Evolutionary conservation across 2,797 vertebrate genomes (phyloP).

Genomic region (Onychomys arenicola): DNA sequence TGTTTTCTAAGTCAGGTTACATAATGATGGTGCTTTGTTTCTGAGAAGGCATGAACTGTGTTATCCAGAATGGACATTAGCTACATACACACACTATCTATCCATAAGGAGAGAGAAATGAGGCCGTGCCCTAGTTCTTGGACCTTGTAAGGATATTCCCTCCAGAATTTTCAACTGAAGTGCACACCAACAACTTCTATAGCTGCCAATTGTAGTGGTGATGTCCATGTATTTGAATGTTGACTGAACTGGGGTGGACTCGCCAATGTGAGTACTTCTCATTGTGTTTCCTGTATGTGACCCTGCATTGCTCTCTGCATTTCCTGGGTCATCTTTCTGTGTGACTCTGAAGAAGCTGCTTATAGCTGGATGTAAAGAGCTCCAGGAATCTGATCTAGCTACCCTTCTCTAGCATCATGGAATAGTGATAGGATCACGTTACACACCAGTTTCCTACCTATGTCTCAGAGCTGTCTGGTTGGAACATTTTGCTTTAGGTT

Average conservation of each 20-base stretch:
- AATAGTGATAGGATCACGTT: not conserved
- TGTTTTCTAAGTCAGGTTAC: not conserved
- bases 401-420: not conserved
- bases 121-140: not conserved
- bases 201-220: not conserved
- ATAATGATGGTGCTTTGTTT: not conserved
- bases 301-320: not conserved
- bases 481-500: not conserved
- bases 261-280: not conserved
- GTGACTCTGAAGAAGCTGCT: not conserved
- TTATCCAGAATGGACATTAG: not conserved
- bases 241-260: not conserved
- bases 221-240: not conserved
- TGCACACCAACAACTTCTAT: not conserved
- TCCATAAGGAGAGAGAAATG: not conserved
- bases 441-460: not conserved
- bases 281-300: not conserved
- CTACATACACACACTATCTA: not conserved
- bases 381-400: not conserved
- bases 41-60: not conserved
- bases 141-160: not conserved
- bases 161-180: not conserved
- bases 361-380: not conserved
- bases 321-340: not conserved
- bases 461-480: not conserved